These are phyloP conservation scores for Clinocottus analis DNA, from an alignment of 2,113 vertebrate genomes.

Conservation along the genomic window DNA sequence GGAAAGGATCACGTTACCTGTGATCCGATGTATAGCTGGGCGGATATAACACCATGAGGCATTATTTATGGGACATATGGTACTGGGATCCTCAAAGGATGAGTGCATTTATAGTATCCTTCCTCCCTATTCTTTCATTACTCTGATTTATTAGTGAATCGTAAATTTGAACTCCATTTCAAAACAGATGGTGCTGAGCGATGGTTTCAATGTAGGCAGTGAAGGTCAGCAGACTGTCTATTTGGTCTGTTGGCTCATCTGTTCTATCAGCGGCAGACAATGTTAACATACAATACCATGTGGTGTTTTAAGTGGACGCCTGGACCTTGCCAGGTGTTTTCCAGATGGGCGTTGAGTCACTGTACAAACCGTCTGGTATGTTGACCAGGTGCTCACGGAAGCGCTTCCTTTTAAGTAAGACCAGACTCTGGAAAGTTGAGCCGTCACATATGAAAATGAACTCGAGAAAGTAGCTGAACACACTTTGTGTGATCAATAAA, in stretches of 20 bases:
- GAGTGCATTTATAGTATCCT: constrained; percentile 2
- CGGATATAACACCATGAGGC: not conserved
- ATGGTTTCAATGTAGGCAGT: not conserved
- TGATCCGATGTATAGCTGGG: constrained; percentile 13
- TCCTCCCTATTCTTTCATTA: constrained; percentile 5
- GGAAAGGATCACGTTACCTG: constrained; percentile 13
- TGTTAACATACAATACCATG: constrained; percentile 22
- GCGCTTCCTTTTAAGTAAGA: constrained; percentile 41
- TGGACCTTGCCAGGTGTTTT: constrained; percentile 55
- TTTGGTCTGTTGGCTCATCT: constrained; percentile 7
- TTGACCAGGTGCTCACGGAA: constrained; percentile 57
- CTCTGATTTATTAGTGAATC: constrained; percentile 26
- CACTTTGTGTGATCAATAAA: constrained; percentile 22
- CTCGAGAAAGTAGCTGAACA: constrained; percentile 17
- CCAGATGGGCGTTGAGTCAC: constrained; percentile 58
- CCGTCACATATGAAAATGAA: constrained; percentile 15
- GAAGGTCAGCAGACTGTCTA: not conserved
- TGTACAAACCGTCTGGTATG: constrained; percentile 51
- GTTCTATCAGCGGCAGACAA: constrained; percentile 14
- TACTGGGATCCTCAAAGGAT: constrained; percentile 30
- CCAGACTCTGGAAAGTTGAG: constrained; percentile 31
- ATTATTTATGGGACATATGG: constrained; percentile 34
- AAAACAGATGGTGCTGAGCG: not conserved
- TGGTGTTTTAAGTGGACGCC: constrained; percentile 46
- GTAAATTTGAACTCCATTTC: not conserved